A percentile compares a stretch with the other conserved stretches of the same genome.
Conservation (phyloP, 2,797 vertebrate species). For the Neosilurus hyrtlii region DNA sequence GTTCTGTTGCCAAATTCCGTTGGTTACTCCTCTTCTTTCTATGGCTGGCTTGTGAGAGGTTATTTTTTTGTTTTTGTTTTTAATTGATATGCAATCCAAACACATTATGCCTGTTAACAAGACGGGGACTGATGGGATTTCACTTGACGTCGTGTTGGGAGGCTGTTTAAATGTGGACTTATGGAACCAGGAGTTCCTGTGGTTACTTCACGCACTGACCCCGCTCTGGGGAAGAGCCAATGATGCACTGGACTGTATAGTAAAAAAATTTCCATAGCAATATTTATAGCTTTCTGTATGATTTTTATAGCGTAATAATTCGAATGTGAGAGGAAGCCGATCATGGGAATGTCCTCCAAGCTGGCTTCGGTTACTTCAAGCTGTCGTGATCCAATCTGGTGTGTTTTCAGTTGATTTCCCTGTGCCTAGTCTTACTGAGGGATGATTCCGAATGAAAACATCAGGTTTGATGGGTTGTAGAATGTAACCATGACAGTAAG, state of each 20-base stretch:
- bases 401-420: constrained; percentile 38
- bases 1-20: background rate
- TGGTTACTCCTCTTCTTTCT: constrained; percentile 16
- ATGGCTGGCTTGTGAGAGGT: constrained; percentile 34
- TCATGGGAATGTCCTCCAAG: constrained; percentile 58
- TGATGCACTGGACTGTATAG: constrained; percentile 83
- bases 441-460: background rate
- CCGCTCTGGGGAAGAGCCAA: constrained; percentile 72
- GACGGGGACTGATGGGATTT: constrained; percentile 35
- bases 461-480: constrained; percentile 10
- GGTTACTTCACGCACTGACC: constrained; percentile 74
- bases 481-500: constrained; percentile 27
- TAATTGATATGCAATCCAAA: constrained; percentile 43
- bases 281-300: constrained; percentile 81
- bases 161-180: constrained; percentile 43
- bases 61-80: constrained; percentile 8
- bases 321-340: constrained; percentile 50
- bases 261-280: constrained; percentile 76
- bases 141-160: constrained; percentile 32
- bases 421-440: constrained; percentile 28
- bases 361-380: constrained; percentile 66
- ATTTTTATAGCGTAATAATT: constrained; percentile 58
- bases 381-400: constrained; percentile 50
- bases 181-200: constrained; percentile 70
- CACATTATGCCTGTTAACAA: constrained; percentile 33